phyloP scores from a whole-genome alignment of 2,888 invertebrate species.

The Sesia apiformis region DNA sequence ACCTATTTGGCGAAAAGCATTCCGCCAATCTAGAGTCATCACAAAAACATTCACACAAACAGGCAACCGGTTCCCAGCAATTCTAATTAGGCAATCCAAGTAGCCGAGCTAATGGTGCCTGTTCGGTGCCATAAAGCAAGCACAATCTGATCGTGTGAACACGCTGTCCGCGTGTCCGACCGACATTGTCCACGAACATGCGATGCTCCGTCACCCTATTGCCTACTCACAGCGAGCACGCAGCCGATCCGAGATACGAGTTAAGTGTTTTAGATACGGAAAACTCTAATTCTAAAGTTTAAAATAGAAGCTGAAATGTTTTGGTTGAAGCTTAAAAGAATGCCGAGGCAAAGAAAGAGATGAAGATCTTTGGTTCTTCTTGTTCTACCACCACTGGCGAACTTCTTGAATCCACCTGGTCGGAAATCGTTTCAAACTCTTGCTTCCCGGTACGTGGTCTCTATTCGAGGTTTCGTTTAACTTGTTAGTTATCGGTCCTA shows the following conservation, averaged over 20 bases:
- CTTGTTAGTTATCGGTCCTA: too few relatives aligned
- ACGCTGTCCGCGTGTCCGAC: constrained; percentile 50
- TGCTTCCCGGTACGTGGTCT: too few relatives aligned
- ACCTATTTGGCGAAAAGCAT: background rate
- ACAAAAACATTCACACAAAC: background rate
- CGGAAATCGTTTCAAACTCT: too few relatives aligned
- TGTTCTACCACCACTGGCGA: too few relatives aligned
- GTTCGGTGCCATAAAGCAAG: constrained; percentile 54
- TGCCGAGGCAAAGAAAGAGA: too few relatives aligned
- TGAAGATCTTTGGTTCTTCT: too few relatives aligned
- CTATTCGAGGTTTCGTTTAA: too few relatives aligned
- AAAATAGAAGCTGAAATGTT: too few relatives aligned
- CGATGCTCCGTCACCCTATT: constrained; percentile 68
- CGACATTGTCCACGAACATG: constrained; percentile 61
- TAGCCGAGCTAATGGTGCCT: constrained; percentile 57
- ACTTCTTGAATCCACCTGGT: too few relatives aligned
- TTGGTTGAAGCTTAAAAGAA: too few relatives aligned
- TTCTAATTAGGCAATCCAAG: constrained; percentile 71
- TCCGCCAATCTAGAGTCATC: background rate
- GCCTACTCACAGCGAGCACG: constrained; percentile 23
- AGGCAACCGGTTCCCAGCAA: constrained; percentile 21
- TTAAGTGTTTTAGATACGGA: too few relatives aligned
- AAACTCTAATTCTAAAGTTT: too few relatives aligned
- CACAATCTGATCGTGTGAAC: constrained; percentile 71
- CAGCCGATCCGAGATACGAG: background rate